Conservation (phyloP, 1,140 invertebrate species). For the Zaprionus lachaisei region DNA sequence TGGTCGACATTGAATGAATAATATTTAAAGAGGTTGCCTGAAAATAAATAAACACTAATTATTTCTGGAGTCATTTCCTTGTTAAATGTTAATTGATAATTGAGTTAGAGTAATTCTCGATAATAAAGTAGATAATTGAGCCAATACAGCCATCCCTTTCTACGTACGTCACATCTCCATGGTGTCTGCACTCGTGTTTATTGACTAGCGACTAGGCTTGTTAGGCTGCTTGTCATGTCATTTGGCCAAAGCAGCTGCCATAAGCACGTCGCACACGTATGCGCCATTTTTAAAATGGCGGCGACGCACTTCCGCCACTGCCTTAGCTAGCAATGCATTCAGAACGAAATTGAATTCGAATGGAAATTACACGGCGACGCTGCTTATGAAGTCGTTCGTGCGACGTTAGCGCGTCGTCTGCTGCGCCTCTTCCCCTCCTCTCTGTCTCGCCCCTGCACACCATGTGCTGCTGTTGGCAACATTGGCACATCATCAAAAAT, state of each 20-base stretch:
- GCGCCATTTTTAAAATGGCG: conserved; percentile 75
- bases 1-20: background rate
- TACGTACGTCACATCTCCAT: conserved; percentile 2
- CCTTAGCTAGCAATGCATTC: conserved; percentile 50
- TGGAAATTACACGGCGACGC: conserved; percentile 44
- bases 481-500: conserved; percentile 79
- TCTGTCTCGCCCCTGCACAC: background rate
- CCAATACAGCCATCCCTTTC: background rate
- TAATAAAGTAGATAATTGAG: background rate
- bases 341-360: conserved; percentile 74
- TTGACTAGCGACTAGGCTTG: conserved; percentile 50
- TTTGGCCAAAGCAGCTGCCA: conserved; percentile 61
- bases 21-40: too few relatives aligned
- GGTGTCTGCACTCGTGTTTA: conserved; percentile 38
- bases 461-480: conserved; percentile 36
- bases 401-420: background rate
- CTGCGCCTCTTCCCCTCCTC: background rate
- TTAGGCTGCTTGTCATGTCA: conserved; percentile 57
- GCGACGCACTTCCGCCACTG: conserved; percentile 63
- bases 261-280: conserved; percentile 79
- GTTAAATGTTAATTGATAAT: too few relatives aligned
- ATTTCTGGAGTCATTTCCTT: too few relatives aligned
- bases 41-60: too few relatives aligned
- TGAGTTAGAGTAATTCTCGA: too few relatives aligned
- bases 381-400: conserved; percentile 77